A percentile compares a stretch with the other conserved stretches of the same genome.
Conservation (phyloP, 2,113 vertebrate genomes). For the Catharus fuscescens region DNA sequence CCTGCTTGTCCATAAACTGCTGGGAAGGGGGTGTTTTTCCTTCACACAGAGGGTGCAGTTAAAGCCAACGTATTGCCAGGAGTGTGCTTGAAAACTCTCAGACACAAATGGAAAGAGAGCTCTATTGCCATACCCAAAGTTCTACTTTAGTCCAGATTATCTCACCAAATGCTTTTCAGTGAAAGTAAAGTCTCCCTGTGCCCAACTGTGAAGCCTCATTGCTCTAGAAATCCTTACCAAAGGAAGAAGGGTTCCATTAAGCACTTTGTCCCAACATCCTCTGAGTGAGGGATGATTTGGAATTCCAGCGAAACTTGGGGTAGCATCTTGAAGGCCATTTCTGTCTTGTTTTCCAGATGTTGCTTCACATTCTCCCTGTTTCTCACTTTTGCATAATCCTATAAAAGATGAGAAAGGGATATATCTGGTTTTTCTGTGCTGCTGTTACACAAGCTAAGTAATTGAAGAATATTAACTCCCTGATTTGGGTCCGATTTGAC, state of each 20-base stretch:
- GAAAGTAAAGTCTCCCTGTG: neutral
- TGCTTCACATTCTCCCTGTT: neutral
- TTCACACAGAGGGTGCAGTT: neutral
- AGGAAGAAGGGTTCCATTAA: neutral
- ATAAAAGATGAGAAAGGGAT: neutral
- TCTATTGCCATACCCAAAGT: neutral
- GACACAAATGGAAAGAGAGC: neutral
- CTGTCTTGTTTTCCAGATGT: neutral
- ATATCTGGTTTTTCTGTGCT: neutral
- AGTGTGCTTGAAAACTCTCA: neutral
- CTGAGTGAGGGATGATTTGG: neutral
- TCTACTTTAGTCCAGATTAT: neutral
- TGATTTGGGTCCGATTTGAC: neutral
- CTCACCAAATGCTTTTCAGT: neutral
- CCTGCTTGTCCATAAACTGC: neutral
- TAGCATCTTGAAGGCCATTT: neutral
- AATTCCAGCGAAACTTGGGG: neutral
- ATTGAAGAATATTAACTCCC: neutral
- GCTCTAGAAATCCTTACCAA: neutral
- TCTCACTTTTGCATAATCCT: neutral
- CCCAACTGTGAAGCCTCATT: neutral
- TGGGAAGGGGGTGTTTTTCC: neutral
- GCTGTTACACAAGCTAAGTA: neutral
- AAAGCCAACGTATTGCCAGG: neutral
- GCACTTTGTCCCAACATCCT: neutral